phyloP scores from a whole-genome alignment of 2,888 invertebrate genomes.

The Yponomeuta cagnagella region DNA sequence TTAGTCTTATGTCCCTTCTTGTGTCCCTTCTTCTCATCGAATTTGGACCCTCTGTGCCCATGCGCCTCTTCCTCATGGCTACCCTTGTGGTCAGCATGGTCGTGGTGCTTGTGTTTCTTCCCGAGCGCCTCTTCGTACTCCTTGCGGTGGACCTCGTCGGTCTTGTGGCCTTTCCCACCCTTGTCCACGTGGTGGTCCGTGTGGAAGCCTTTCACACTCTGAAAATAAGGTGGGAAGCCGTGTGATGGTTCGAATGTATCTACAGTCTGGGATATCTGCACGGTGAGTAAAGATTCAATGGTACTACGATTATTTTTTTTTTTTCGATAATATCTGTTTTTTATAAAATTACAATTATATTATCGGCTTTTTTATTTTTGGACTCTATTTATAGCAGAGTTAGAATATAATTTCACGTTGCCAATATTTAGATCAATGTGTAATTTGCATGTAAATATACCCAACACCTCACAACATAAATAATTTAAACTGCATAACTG shows the following conservation, averaged over 20 bases:
- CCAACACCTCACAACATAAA: no score
- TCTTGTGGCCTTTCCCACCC: constrained; percentile 75
- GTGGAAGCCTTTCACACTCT: constrained; percentile 75
- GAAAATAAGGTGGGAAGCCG: constrained; percentile 27
- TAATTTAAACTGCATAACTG: no score
- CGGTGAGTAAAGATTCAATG: no score
- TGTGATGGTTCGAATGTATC: neutral
- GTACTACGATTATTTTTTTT: no score
- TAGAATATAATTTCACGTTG: no score
- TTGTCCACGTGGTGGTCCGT: constrained; percentile 76
- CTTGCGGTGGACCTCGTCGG: constrained; percentile 74
- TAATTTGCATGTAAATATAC: no score
- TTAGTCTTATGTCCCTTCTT: constrained; percentile 86
- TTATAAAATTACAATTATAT: no score
- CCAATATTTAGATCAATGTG: no score
- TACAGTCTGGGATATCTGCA: no score
- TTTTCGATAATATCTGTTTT: no score
- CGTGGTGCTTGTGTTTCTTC: constrained; percentile 78
- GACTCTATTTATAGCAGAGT: no score
- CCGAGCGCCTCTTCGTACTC: constrained; percentile 79
- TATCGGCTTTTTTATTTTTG: no score
- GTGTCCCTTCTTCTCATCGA: constrained; percentile 84
- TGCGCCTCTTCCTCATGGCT: constrained; percentile 81
- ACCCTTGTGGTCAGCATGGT: constrained; percentile 78
- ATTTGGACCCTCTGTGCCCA: constrained; percentile 80